Percentiles rank a stretch among this genome's conserved stretches.
These are phyloP conservation scores for Micromys minutus DNA, from an alignment of 2,113 vertebrate genomes.

Conservation along the genomic window DNA sequence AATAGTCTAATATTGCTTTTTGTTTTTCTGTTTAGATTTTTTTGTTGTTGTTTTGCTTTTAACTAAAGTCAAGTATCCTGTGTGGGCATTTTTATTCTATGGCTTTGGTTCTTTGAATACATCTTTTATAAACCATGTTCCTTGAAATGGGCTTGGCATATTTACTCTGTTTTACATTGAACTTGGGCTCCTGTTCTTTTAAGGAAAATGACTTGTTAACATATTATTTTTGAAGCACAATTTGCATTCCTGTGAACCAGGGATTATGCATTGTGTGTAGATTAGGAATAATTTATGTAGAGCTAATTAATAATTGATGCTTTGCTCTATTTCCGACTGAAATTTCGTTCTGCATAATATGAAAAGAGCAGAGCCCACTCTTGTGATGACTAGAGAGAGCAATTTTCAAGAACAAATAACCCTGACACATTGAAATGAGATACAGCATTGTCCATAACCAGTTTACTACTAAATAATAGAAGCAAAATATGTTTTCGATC, in stretches of 20 bases:
- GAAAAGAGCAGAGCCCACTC: constrained; percentile 70
- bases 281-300: constrained; percentile 89
- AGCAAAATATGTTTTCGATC: background rate
- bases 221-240: constrained; percentile 84
- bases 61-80: constrained; percentile 4
- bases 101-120: constrained; percentile 63
- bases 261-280: constrained; percentile 83
- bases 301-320: constrained; percentile 85
- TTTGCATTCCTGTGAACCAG: constrained; percentile 85
- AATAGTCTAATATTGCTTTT: background rate
- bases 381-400: constrained; percentile 71
- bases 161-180: constrained; percentile 82
- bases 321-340: constrained; percentile 63
- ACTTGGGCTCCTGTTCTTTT: constrained; percentile 76
- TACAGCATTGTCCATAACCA: constrained; percentile 60
- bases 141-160: constrained; percentile 75
- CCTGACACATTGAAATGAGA: constrained; percentile 61
- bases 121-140: constrained; percentile 73
- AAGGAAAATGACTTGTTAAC: constrained; percentile 85
- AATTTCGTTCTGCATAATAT: constrained; percentile 80
- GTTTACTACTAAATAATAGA: constrained; percentile 52
- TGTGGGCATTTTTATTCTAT: constrained; percentile 59
- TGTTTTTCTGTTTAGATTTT: background rate
- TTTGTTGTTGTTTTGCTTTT: background rate
- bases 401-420: constrained; percentile 73